phyloP scores from a whole-genome alignment of 2,113 vertebrate genomes.

The Pseudopodoces humilis region DNA sequence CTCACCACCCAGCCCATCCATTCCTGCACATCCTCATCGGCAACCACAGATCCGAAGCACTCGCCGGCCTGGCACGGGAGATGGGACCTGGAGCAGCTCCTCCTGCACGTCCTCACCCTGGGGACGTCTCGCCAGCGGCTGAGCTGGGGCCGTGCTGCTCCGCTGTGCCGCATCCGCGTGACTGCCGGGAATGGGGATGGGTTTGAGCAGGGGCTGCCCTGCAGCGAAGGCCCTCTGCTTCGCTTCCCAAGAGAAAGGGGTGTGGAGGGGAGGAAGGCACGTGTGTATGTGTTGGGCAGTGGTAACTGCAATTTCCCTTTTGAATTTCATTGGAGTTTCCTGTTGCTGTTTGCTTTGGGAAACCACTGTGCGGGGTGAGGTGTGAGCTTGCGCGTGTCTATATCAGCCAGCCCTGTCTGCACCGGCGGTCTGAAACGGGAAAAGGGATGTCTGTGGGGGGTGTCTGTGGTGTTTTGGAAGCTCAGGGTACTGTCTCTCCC shows the following conservation, averaged over 20 bases:
- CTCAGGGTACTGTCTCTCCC: not conserved
- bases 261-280: constrained; percentile 39
- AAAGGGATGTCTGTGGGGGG: not conserved
- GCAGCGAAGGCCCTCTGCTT: not conserved
- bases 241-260: not conserved
- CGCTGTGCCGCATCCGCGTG: fast-evolving
- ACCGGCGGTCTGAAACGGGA: not conserved
- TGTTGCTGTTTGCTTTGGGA: constrained; percentile 44
- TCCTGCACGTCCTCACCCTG: not conserved
- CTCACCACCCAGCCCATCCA: constrained; percentile 32
- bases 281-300: constrained; percentile 1
- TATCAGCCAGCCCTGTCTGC: not conserved
- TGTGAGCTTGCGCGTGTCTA: not conserved
- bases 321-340: constrained; percentile 42
- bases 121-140: not conserved
- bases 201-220: not conserved
- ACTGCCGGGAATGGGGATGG: not conserved
- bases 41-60: not conserved
- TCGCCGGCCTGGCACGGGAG: not conserved
- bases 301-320: constrained; percentile 27
- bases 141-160: not conserved
- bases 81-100: constrained; percentile 14
- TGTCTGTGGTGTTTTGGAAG: not conserved
- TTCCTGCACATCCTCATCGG: constrained; percentile 31
- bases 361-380: not conserved